Evolutionary conservation across 2,113 vertebrate genomes (phyloP), one percentile per base, ranked within the genome.

Genomic region (Steatornis caripensis): DNA sequence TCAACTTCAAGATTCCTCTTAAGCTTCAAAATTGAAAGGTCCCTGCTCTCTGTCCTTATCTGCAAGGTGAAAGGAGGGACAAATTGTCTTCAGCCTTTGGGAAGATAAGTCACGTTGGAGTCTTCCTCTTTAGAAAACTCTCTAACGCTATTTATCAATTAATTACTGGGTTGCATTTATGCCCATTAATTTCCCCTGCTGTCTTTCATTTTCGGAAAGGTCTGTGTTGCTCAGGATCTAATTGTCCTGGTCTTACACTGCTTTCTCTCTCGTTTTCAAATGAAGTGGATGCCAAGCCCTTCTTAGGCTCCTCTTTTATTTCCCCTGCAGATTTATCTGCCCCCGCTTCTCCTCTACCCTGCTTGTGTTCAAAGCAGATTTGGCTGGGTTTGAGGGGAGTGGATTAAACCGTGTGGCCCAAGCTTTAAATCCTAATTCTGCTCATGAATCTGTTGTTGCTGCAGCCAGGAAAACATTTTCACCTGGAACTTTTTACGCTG

Each of bases 81-180:
- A 51, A 94, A 71, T 89, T 69, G 72, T 90, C 94, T 93, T 41
- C 96, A 95, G 97, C 87, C 84, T 53, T 43, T 49, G 90, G 68
- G 54, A 85, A 97, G 96, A 97, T 97, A 97, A 97, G 95, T 96
- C 96, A 96, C 84, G 82, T 97, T 45, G 93, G 93, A 57, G 43
- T 79, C 84, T 70, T 93, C 94, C 89, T 57, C 94, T 95, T 97
- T 83, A 94, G 93, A 94, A 95, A 95, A 54, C 89, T 93, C 94
- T 92, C 65, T 92, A 60, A 93, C 90, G 90, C 90, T 79, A 87
- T 97, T 97, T 97, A 97, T 97, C 97, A 96, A 97, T 97, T 97
- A 97, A 97, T 97, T 97, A 95, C 92, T 64, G 68, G 76, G n/a
- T 94, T 96, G 89, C 90, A 43, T 94, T 92, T 87, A 60, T 60